These are phyloP conservation scores for Pseudomugil gertrudae DNA, from an alignment of 2,797 vertebrate genomes.

Conservation along the genomic window DNA sequence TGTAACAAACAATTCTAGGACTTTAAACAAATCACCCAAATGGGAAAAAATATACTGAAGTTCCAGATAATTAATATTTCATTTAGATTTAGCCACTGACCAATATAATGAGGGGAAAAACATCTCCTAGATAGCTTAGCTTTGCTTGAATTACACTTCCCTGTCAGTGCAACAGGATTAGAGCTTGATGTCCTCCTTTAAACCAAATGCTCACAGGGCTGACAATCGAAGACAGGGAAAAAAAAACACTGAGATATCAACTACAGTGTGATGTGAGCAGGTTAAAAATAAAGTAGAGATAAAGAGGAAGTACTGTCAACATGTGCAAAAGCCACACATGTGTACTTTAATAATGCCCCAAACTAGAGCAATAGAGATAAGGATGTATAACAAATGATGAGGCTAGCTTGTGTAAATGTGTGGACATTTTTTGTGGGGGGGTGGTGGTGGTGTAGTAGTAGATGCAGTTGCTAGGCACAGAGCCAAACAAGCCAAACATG, in stretches of 20 bases:
- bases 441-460: constrained; percentile 62
- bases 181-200: constrained; percentile 61
- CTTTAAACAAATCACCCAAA: too few relatives aligned
- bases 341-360: constrained; percentile 45
- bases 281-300: constrained; percentile 23
- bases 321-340: constrained; percentile 22
- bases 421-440: constrained; percentile 46
- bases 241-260: constrained; percentile 30
- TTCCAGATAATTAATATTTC: too few relatives aligned
- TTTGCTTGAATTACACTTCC: constrained; percentile 69
- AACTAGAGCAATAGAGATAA: constrained; percentile 45
- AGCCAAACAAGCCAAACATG: constrained; percentile 83
- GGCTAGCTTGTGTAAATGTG: constrained; percentile 48
- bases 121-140: constrained; percentile 61
- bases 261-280: constrained; percentile 37
- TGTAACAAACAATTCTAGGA: neutral
- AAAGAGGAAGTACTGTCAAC: constrained; percentile 17
- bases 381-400: constrained; percentile 40
- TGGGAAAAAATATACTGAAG: too few relatives aligned
- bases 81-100: too few relatives aligned
- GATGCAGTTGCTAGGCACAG: constrained; percentile 77
- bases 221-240: constrained; percentile 39
- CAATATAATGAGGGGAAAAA: too few relatives aligned
- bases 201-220: constrained; percentile 53
- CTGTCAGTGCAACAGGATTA: constrained; percentile 76